phyloP scores from a whole-genome alignment of 2,797 vertebrate genomes.

The Melanotaenia nigrans region DNA sequence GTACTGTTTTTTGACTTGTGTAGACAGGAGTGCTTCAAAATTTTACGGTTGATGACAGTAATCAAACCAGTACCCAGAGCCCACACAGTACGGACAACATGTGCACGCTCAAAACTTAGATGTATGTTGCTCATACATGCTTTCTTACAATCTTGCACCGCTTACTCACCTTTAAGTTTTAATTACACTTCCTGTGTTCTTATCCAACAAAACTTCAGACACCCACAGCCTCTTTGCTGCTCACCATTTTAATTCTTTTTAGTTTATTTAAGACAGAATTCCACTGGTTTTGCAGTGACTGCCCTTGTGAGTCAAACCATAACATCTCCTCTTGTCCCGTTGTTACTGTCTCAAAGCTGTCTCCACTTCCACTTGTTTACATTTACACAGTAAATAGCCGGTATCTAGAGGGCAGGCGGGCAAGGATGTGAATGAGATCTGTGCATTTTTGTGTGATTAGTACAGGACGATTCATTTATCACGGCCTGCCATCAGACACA shows the following conservation, averaged over 20 bases:
- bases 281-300: constrained; percentile 42
- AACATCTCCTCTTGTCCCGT: constrained; percentile 30
- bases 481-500: constrained; percentile 21
- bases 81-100: constrained; percentile 74
- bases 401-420: constrained; percentile 39
- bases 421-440: constrained; percentile 39
- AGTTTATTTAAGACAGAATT: constrained; percentile 39
- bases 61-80: constrained; percentile 82
- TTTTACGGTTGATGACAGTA: constrained; percentile 68
- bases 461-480: constrained; percentile 54
- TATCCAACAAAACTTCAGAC: constrained; percentile 54
- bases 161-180: constrained; percentile 60
- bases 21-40: constrained; percentile 63
- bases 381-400: constrained; percentile 26
- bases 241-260: constrained; percentile 42
- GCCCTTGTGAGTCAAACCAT: constrained; percentile 54
- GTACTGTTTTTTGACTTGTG: constrained; percentile 55
- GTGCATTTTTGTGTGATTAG: constrained; percentile 59
- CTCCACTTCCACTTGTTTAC: constrained; percentile 39
- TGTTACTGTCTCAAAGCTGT: constrained; percentile 32
- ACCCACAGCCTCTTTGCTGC: constrained; percentile 56
- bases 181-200: constrained; percentile 62
- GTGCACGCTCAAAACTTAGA: constrained; percentile 27
- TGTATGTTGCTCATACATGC: constrained; percentile 41
- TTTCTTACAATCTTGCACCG: constrained; percentile 40